A percentile compares a stretch with the other conserved stretches of the same genome.
These are phyloP conservation scores for Antigone vipio DNA, from an alignment of 2,113 vertebrate genomes.

Conservation along the genomic window DNA sequence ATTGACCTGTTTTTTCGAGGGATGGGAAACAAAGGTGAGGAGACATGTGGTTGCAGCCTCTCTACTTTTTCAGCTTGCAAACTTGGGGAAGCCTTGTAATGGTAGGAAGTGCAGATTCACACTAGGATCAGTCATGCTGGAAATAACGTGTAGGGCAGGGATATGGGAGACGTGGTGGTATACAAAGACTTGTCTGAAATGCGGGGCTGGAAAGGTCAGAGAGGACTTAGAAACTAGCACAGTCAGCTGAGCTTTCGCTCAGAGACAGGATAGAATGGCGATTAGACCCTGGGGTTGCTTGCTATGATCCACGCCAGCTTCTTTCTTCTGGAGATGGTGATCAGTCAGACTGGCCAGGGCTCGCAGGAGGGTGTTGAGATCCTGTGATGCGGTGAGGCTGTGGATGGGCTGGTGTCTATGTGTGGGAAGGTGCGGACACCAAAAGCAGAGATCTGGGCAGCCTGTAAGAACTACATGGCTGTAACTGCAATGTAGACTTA, in stretches of 20 bases:
- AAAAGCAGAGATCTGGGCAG: not conserved
- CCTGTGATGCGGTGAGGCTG: not conserved
- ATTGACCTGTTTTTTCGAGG: not conserved
- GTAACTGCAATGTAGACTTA: not conserved
- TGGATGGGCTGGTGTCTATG: not conserved
- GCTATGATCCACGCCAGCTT: not conserved
- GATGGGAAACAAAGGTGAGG: not conserved
- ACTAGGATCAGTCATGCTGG: not conserved
- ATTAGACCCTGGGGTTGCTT: not conserved
- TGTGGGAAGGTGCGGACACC: not conserved
- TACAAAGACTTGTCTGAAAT: not conserved
- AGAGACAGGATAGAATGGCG: not conserved
- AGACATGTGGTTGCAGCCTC: not conserved
- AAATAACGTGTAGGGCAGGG: not conserved
- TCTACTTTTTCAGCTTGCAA: not conserved
- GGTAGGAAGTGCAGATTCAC: not conserved
- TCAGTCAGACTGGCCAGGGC: not conserved
- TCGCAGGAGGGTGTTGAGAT: not conserved
- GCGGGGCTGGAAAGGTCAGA: not conserved
- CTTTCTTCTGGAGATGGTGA: not conserved
- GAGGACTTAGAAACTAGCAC: not conserved
- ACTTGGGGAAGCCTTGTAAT: not conserved
- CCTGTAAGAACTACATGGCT: not conserved
- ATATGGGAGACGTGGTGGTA: not conserved
- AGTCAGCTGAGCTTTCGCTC: not conserved